These are phyloP conservation scores for Leucoraja erinaceus DNA, from an alignment of 2,113 vertebrate genomes.

Conservation along the genomic window DNA sequence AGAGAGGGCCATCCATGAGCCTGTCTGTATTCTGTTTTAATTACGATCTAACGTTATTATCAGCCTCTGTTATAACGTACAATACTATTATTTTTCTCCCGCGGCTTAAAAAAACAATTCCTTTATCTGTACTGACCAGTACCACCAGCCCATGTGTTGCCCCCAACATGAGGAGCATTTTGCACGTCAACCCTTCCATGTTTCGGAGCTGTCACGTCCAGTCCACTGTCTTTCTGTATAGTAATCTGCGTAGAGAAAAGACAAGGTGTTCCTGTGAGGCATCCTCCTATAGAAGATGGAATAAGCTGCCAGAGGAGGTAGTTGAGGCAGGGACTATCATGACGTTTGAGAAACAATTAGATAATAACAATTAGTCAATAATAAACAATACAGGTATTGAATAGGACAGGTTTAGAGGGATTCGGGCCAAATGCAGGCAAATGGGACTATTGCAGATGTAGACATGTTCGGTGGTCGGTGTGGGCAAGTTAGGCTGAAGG, in stretches of 20 bases:
- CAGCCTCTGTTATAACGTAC: neutral
- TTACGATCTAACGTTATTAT: neutral
- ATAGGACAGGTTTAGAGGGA: too few relatives aligned
- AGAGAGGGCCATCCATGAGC: neutral
- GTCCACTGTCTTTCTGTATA: constrained; percentile 76
- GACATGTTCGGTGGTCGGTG: too few relatives aligned
- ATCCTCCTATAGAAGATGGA: neutral
- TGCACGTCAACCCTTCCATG: constrained; percentile 78
- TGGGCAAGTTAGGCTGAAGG: too few relatives aligned
- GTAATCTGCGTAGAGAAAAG: constrained; percentile 69
- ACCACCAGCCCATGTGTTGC: constrained; percentile 92
- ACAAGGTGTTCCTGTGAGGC: constrained; percentile 12
- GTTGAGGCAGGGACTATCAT: too few relatives aligned
- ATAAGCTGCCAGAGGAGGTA: too few relatives aligned
- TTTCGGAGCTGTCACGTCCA: constrained; percentile 84
- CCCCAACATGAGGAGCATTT: constrained; percentile 83
- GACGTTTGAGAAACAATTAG: too few relatives aligned
- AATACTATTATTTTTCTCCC: neutral
- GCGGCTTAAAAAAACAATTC: neutral
- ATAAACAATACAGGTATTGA: too few relatives aligned
- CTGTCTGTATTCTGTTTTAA: neutral
- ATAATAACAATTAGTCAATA: too few relatives aligned
- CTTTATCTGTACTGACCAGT: constrained; percentile 64
- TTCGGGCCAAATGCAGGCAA: too few relatives aligned
- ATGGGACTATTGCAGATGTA: too few relatives aligned